phyloP scores from a whole-genome alignment of 1,140 invertebrate genomes.

The Hydropsyche tenuis region DNA sequence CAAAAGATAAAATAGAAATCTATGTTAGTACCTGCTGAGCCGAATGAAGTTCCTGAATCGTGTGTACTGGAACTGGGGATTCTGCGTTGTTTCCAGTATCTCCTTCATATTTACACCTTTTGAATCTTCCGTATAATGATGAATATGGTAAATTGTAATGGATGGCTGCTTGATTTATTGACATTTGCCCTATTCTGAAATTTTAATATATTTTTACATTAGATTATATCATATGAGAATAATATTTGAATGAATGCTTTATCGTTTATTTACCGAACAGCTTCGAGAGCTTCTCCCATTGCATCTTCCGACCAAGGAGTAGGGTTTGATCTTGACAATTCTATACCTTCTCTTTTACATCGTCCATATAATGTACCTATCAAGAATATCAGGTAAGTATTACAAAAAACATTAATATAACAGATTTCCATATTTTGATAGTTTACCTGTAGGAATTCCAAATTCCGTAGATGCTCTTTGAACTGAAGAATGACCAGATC shows the following conservation, averaged over 20 bases:
- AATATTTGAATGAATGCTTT: background rate
- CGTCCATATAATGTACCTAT: conserved; percentile 81
- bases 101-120: conserved; percentile 70
- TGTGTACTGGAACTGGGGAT: conserved; percentile 33
- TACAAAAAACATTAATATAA: too few species aligned
- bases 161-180: conserved; percentile 91
- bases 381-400: background rate
- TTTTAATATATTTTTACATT: conserved; percentile 27
- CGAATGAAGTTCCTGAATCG: conserved; percentile 34
- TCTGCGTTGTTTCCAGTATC: conserved; percentile 37
- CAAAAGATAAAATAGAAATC: background rate
- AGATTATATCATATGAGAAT: conserved; percentile 25
- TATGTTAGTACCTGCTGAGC: conserved; percentile 39
- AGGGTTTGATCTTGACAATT: conserved; percentile 82
- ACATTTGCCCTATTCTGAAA: conserved; percentile 86
- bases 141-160: conserved; percentile 90
- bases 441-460: conserved; percentile 77
- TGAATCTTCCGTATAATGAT: conserved; percentile 86
- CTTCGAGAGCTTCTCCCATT: conserved; percentile 87
- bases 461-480: conserved; percentile 84
- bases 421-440: too few species aligned
- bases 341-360: conserved; percentile 88
- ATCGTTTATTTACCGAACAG: conserved; percentile 70
- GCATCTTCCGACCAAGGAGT: conserved; percentile 90
- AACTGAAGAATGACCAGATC: conserved; percentile 81